These are phyloP conservation scores for Palythoa grandiflora DNA, from an alignment of 92 coral and sea anemone genomes.

Conservation along the genomic window DNA sequence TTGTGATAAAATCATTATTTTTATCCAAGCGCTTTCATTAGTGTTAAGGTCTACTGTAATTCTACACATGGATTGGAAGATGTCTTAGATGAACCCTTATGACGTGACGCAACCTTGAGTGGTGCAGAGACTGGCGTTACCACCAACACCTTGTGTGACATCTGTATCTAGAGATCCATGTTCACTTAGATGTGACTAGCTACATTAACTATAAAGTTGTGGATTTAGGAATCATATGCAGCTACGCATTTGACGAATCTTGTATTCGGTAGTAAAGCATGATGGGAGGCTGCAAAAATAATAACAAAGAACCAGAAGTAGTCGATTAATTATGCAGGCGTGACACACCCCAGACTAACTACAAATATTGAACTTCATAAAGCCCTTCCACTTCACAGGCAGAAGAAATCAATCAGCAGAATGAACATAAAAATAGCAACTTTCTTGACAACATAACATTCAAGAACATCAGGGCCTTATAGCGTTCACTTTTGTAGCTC, in stretches of 20 bases:
- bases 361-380: background rate
- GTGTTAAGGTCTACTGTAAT: background rate
- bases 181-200: background rate
- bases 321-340: background rate
- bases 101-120: background rate
- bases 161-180: background rate
- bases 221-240: background rate
- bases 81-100: background rate
- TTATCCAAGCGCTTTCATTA: background rate
- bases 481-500: too few species aligned
- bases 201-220: background rate
- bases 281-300: slow-evolving; percentile 76
- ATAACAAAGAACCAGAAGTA: background rate
- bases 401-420: too few species aligned
- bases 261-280: slow-evolving; percentile 76
- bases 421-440: too few species aligned
- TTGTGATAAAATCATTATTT: too few species aligned
- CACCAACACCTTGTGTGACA: background rate
- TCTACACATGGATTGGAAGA: background rate
- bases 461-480: too few species aligned
- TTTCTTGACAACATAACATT: too few species aligned
- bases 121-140: background rate
- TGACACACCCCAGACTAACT: background rate
- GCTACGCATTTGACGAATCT: slow-evolving; percentile 21
- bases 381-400: too few species aligned